Base-by-base conservation (phyloP, 2,113 vertebrate genomes). In the Butastur rufipennis region DNA sequence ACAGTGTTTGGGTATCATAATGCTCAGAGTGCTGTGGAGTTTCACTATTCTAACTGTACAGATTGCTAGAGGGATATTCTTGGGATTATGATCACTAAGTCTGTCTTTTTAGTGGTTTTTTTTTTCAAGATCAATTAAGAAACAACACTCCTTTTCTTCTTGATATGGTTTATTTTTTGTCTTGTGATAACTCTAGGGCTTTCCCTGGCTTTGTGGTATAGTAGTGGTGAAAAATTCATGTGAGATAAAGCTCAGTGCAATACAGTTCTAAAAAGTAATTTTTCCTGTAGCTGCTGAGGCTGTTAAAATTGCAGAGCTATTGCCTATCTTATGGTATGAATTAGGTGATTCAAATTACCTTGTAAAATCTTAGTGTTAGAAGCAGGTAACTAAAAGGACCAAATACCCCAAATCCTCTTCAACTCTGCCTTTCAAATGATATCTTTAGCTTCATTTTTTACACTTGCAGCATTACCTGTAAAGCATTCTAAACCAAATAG, bases 51-150 rank as follows among this genome's bases (percentile, higher is more conserved):
- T 38, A 84, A 18, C 8, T 38, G 5, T 42, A 47, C 8, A 61
- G 8, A 59, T 56, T 62, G 13, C 29, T 75, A 50, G 9, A 67
- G 21, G 17, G 23, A 55, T 89, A 18, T 40, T 77, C 21, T 31
- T 82, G 34, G 52, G 13, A 56, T 77, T 58, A 38, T 14, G 18
- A 66, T 70, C 17, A 21, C 16, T 25, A 63, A 67, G 3, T 32
- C 11, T 48, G 3, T 10, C 2, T 36, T 32, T 40, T 8, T 2
- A 17, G 15, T 29, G 50, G 23, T 1, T 0, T 43, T 29, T 26
- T 16, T 16, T 70, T 42, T 5, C 5, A 15, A 65, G 13, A 27
- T 52, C 16, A 77, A 15, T 70, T 88, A 81, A 86, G 27, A 68
- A 80, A 52, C 1, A 56, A 9, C 8, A 27, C 11, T 19, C 3